Evolutionary conservation across 1,140 invertebrate genomes (phyloP).

Genomic region (Plectus sambesii): DNA sequence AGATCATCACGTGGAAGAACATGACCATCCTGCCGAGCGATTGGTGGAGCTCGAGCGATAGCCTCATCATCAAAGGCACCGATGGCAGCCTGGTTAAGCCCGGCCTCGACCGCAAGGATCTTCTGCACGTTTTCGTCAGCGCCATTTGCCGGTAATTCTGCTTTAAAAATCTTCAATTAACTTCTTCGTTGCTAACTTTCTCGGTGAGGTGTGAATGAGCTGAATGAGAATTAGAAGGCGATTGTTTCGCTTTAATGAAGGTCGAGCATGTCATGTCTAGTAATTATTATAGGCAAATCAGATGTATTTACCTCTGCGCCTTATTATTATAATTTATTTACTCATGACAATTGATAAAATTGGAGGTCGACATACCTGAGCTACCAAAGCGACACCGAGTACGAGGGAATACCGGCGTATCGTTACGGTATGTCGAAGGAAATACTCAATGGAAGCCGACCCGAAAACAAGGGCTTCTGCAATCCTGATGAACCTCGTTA

Average conservation of each 20-base stretch:
- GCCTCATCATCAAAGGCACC: constrained; percentile 38
- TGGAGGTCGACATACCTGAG: constrained; percentile 28
- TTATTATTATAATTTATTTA: constrained; percentile 15
- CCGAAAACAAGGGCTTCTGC: constrained; percentile 27
- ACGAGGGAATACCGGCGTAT: constrained; percentile 29
- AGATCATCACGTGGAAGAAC: constrained; percentile 34
- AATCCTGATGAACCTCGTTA: constrained; percentile 19
- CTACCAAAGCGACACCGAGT: constrained; percentile 28
- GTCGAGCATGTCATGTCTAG: too few relatives aligned
- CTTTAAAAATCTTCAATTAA: too few relatives aligned
- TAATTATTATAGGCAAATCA: too few relatives aligned
- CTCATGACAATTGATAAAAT: constrained; percentile 13
- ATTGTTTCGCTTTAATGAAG: constrained; percentile 1
- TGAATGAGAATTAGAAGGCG: constrained; percentile 3
- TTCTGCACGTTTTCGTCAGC: constrained; percentile 33
- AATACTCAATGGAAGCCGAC: constrained; percentile 15
- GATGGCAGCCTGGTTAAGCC: constrained; percentile 41
- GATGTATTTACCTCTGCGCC: too few relatives aligned
- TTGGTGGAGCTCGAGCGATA: constrained; percentile 24
- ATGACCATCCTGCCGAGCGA: constrained; percentile 24
- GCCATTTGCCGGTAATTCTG: constrained; percentile 34
- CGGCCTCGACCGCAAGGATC: constrained; percentile 29
- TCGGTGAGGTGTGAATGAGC: constrained; percentile 1
- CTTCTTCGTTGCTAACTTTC: too few relatives aligned
- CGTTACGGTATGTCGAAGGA: constrained; percentile 25